Conservation (phyloP, 2,797 vertebrate species). For the Microcaecilia unicolor region DNA sequence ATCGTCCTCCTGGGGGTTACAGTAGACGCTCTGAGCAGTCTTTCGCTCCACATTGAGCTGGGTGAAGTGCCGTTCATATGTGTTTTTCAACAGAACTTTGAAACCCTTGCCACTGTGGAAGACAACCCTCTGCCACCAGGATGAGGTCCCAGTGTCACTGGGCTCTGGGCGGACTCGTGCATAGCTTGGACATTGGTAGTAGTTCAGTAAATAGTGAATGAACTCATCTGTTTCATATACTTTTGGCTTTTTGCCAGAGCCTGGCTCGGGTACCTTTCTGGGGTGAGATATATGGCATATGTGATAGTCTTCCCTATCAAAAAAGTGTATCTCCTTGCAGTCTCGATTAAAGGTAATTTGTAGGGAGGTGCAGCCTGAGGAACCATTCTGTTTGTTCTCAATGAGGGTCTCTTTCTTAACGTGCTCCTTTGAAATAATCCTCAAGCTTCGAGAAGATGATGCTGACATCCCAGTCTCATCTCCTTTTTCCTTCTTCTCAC, state of each 20-base stretch:
- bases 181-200: slow-evolving; percentile 49
- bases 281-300: not conserved
- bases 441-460: slow-evolving; percentile 10
- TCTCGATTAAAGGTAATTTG: slow-evolving; percentile 19
- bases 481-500: slow-evolving; percentile 17
- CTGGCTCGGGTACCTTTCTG: not conserved
- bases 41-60: slow-evolving; percentile 16
- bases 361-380: slow-evolving; percentile 8
- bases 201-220: slow-evolving; percentile 60
- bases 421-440: slow-evolving; percentile 15
- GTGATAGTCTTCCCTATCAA: slow-evolving; percentile 1
- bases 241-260: slow-evolving; percentile 35
- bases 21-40: slow-evolving; percentile 1
- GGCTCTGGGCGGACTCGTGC: slow-evolving; percentile 39
- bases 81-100: slow-evolving; percentile 31
- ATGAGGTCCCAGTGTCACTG: not conserved
- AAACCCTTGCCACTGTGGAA: slow-evolving; percentile 20
- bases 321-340: slow-evolving; percentile 2
- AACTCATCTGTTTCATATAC: slow-evolving; percentile 65
- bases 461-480: not conserved
- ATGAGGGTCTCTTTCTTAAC: not conserved
- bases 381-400: not conserved
- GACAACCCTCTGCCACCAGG: slow-evolving; percentile 47
- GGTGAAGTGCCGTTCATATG: not conserved
- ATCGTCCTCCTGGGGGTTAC: slow-evolving; percentile 4